These are phyloP conservation scores for Mythimna ferrago DNA, from an alignment of 2,888 invertebrate genomes.

Conservation along the genomic window DNA sequence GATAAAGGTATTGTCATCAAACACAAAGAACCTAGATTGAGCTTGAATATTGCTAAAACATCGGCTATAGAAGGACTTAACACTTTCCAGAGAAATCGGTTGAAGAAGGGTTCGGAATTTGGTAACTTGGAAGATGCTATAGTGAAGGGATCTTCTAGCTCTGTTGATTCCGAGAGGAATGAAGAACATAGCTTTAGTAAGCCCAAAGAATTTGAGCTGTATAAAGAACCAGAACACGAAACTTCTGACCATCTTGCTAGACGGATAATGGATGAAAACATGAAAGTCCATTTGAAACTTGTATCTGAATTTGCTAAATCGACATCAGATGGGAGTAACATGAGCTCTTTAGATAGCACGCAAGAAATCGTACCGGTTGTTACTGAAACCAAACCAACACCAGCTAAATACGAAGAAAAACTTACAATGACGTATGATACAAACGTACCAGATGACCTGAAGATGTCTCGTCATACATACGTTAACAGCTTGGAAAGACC, in stretches of 20 bases:
- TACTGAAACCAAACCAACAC: constrained; percentile 71
- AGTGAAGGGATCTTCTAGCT: constrained; percentile 89
- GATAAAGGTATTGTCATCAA: constrained; percentile 81
- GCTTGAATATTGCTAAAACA: constrained; percentile 86
- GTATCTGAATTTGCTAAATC: constrained; percentile 88
- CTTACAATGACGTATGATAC: constrained; percentile 88
- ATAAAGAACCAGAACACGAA: constrained; percentile 80
- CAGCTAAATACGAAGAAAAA: constrained; percentile 85
- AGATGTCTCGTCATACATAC: constrained; percentile 91
- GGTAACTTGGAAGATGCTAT: constrained; percentile 95
- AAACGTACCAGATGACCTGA: constrained; percentile 92
- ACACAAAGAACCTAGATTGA: constrained; percentile 91
- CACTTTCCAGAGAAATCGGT: constrained; percentile 92
- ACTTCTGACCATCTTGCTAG: constrained; percentile 86
- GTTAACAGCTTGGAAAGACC: constrained; percentile 91
- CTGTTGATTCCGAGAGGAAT: constrained; percentile 84
- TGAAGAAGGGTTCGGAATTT: constrained; percentile 94
- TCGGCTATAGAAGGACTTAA: constrained; percentile 92
- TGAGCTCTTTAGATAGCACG: constrained; percentile 83
- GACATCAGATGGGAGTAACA: constrained; percentile 86
- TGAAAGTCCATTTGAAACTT: constrained; percentile 87
- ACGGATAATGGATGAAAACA: constrained; percentile 87
- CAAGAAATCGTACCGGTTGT: constrained; percentile 75
- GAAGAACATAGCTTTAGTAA: constrained; percentile 77
- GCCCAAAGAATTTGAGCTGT: constrained; percentile 73